Evolutionary conservation across 1,140 invertebrate species (phyloP), one percentile per base, ranked within the genome.

Genomic region (Drosophila seguyi): DNA sequence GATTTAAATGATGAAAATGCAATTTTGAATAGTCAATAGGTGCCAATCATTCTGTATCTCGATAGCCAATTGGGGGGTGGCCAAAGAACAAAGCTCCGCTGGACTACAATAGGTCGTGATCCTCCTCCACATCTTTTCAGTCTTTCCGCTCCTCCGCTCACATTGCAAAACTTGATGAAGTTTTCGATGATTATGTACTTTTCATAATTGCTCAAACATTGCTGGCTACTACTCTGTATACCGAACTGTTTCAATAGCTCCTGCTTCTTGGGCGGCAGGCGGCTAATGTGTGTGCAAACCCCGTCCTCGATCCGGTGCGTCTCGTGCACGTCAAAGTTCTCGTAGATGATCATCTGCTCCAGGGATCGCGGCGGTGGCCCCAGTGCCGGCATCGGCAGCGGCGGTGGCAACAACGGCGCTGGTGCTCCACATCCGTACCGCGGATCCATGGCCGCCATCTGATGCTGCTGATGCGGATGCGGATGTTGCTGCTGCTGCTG

Each of bases 141-240:
- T 50, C 6, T 36, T 14, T 66, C 61, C 29, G 34, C 56, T 52
- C 52, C 31, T 53, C 41, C 91, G 91, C 91, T 92, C 91, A 92
- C 91, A 92, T 92, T 92, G 91, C 91, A 92, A 90, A 92, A 92
- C 85, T 92, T 92, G 91, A 90, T 92, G 91, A 92, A 92, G 81
- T 92, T 92, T 79, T 92, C 91, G 91, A 92, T 90, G 91, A 92
- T 79, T 86, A 92, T 92, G 80, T 91, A 92, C 87, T 92, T 92
- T 92, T 92, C 91, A 87, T 92, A 92, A 92, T 91, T 92, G 79
- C 91, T 92, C 82, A 92, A 87, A 79, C 81, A 90, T 86, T 92
- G 91, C 85, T 90, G 85, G 60, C 86, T 81, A 92, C 91, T 92
- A 91, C 90, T 92, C 84, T 92, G 91, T 88, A 92, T 92, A 92